Percentiles rank a stretch among this genome's conserved stretches.
Evolutionary conservation across 2,113 vertebrate species (phyloP).

Genomic region (Lampris incognitus): DNA sequence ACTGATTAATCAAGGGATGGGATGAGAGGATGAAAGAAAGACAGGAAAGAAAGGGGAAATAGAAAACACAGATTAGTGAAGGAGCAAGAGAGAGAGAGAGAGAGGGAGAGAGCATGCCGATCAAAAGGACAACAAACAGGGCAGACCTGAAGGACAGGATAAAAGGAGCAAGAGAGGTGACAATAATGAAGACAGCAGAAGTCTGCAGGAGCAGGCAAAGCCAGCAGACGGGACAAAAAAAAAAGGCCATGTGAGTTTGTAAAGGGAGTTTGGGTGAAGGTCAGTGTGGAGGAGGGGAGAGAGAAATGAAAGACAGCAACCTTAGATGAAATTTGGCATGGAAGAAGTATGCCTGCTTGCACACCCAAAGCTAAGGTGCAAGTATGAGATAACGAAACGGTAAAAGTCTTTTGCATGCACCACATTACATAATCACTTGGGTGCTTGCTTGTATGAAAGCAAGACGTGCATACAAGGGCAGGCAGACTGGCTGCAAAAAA

Average conservation of each 20-base stretch:
- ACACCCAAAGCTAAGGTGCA: slow-evolving; percentile 5
- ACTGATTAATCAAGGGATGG: slow-evolving; percentile 60
- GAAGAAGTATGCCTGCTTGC: too few species aligned
- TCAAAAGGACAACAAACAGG: slow-evolving; percentile 35
- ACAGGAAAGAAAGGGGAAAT: slow-evolving; percentile 16
- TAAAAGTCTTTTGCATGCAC: background rate
- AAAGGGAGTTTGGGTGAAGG: background rate
- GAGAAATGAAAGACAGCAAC: slow-evolving; percentile 5
- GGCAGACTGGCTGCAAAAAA: slow-evolving; percentile 45
- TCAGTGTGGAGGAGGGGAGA: background rate
- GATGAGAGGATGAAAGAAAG: background rate
- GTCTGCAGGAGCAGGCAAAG: background rate
- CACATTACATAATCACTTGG: slow-evolving; percentile 37
- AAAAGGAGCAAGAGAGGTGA: background rate
- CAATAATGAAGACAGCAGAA: background rate
- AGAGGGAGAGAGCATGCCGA: background rate
- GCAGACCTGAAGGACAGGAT: background rate
- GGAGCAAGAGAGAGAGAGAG: background rate
- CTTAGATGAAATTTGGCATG: background rate
- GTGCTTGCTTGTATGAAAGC: slow-evolving; percentile 47
- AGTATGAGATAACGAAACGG: slow-evolving; percentile 15
- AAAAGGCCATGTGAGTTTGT: background rate
- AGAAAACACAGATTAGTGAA: background rate
- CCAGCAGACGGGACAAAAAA: background rate
- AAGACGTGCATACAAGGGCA: slow-evolving; percentile 48